phyloP scores from a whole-genome alignment of 2,888 invertebrate genomes.

The Eretmocerus hayati region DNA sequence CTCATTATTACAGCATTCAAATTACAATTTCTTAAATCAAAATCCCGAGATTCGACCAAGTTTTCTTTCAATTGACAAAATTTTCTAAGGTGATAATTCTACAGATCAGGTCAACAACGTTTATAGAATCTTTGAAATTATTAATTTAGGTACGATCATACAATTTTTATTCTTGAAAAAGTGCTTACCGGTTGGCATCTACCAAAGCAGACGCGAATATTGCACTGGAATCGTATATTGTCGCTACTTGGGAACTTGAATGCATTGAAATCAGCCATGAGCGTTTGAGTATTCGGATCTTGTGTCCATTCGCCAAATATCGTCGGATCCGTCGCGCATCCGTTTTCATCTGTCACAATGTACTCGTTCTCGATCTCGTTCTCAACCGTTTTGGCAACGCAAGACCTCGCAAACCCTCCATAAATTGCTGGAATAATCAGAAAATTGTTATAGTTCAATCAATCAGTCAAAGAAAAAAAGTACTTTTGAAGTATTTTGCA shows the following conservation, averaged over 20 bases:
- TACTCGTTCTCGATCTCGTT: conserved; percentile 84
- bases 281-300: conserved; percentile 74
- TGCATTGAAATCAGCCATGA: conserved; percentile 84
- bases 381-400: conserved; percentile 88
- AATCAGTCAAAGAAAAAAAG: background rate
- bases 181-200: conserved; percentile 82
- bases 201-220: conserved; percentile 90
- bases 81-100: too few relatives aligned
- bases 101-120: too few relatives aligned
- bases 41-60: too few relatives aligned
- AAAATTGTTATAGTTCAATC: background rate
- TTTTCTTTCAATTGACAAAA: too few relatives aligned
- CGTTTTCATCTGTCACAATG: conserved; percentile 87
- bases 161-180: background rate
- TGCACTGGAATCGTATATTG: conserved; percentile 91
- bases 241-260: conserved; percentile 94
- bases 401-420: conserved; percentile 88
- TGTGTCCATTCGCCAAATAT: conserved; percentile 93
- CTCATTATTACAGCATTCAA: background rate
- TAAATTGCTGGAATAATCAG: conserved; percentile 63
- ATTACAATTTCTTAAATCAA: too few relatives aligned
- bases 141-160: background rate
- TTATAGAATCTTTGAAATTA: background rate
- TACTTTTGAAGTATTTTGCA: background rate
- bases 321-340: conserved; percentile 85